These are phyloP conservation scores for Pachypsylla venusta DNA, from an alignment of 1,140 invertebrate genomes.

Conservation along the genomic window DNA sequence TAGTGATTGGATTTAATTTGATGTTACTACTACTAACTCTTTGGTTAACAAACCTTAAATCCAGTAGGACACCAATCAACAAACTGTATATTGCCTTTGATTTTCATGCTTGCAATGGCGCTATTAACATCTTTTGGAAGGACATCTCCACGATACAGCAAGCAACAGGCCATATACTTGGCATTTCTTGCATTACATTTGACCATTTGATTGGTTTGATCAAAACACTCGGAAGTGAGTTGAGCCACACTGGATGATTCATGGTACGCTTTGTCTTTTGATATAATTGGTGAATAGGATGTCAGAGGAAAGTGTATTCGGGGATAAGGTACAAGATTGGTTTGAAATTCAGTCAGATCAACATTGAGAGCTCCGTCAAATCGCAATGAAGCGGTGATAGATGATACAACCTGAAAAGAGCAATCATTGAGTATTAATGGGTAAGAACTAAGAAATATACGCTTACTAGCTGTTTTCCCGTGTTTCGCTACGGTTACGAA, in stretches of 20 bases:
- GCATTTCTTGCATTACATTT: slow-evolving; percentile 29
- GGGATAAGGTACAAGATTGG: slow-evolving; percentile 47
- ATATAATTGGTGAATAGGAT: slow-evolving; percentile 69
- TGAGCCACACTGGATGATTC: slow-evolving; percentile 57
- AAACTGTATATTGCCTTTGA: slow-evolving; percentile 32
- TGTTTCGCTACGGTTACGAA: too few species aligned
- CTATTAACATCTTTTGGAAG: slow-evolving; percentile 41
- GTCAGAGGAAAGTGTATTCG: slow-evolving; percentile 47
- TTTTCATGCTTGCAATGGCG: slow-evolving; percentile 37
- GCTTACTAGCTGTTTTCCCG: too few species aligned
- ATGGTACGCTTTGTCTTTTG: slow-evolving; percentile 64
- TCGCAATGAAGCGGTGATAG: slow-evolving; percentile 37
- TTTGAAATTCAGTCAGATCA: slow-evolving; percentile 50
- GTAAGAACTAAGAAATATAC: too few species aligned
- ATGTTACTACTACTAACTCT: too few species aligned
- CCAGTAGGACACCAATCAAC: slow-evolving; percentile 48
- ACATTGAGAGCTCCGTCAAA: slow-evolving; percentile 47
- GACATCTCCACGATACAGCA: slow-evolving; percentile 40
- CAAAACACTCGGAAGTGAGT: slow-evolving; percentile 63
- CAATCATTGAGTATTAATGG: too few species aligned
- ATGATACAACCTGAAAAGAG: slow-evolving; percentile 32
- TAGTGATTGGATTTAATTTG: too few species aligned
- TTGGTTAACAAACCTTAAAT: slow-evolving; percentile 31
- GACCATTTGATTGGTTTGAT: slow-evolving; percentile 50
- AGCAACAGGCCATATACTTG: slow-evolving; percentile 44